These are phyloP conservation scores for Oncorhynchus clarkii DNA, from an alignment of 2,113 vertebrate species.

Conservation along the genomic window DNA sequence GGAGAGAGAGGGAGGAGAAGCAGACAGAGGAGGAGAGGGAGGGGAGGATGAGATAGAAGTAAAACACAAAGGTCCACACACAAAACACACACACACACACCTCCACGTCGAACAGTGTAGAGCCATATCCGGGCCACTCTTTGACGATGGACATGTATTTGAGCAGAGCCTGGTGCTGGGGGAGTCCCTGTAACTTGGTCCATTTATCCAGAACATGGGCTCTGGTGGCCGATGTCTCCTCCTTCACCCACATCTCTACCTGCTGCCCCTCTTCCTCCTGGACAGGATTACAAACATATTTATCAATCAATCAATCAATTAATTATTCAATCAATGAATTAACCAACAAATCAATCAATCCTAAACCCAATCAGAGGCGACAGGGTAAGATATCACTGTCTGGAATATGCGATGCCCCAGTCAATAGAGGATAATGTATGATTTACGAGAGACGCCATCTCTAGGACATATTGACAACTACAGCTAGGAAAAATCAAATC, in stretches of 20 bases:
- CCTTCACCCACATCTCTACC: constrained; percentile 94
- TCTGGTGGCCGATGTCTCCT: constrained; percentile 87
- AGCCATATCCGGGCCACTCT: constrained; percentile 91
- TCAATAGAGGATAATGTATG: background rate
- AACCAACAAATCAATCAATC: background rate
- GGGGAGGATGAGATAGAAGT: background rate
- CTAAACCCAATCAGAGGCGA: background rate
- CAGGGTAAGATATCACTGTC: background rate
- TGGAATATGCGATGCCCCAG: background rate
- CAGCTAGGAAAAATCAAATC: background rate
- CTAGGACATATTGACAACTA: background rate
- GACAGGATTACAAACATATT: background rate
- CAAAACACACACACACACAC: constrained; percentile 57
- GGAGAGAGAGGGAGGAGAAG: constrained; percentile 21
- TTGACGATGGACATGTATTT: constrained; percentile 89
- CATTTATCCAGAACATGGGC: constrained; percentile 88
- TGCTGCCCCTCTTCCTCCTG: constrained; percentile 88
- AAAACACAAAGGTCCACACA: background rate
- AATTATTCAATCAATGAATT: background rate
- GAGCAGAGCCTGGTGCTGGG: constrained; percentile 91
- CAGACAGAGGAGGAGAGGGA: background rate
- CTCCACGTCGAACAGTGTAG: constrained; percentile 92
- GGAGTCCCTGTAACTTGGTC: constrained; percentile 83
- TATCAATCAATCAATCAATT: background rate
- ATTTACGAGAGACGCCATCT: background rate